These are phyloP conservation scores for Pygoscelis antarcticus DNA, from an alignment of 2,113 vertebrate genomes.

Conservation along the genomic window DNA sequence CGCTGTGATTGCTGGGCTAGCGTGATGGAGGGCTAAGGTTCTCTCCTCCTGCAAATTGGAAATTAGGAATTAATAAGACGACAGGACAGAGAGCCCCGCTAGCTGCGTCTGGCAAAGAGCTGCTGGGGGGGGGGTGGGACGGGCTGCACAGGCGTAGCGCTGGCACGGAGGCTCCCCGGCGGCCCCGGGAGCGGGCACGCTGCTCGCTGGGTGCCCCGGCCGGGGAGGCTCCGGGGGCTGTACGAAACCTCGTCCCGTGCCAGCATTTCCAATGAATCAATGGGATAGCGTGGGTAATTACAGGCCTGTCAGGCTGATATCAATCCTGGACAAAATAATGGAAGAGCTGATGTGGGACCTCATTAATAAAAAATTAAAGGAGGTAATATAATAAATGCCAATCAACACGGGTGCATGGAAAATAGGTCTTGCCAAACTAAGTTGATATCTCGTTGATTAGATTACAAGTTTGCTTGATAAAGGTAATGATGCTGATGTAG, in stretches of 20 bases:
- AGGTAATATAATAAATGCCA: background rate
- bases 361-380: background rate
- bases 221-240: background rate
- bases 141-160: background rate
- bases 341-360: background rate
- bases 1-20: constrained; percentile 77
- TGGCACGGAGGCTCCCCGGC: background rate
- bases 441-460: background rate
- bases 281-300: background rate
- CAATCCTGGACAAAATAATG: background rate
- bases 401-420: background rate
- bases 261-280: rapidly evolving
- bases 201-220: rapidly evolving
- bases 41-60: constrained; percentile 77
- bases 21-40: constrained; percentile 72
- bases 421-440: background rate
- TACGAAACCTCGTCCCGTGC: rapidly evolving
- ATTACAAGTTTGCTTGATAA: background rate
- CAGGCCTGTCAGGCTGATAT: background rate
- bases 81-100: constrained; percentile 30
- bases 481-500: rapidly evolving
- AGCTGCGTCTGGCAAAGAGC: background rate
- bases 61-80: constrained; percentile 79
- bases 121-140: background rate
- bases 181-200: rapidly evolving